phyloP scores from a whole-genome alignment of 2,113 vertebrate genomes.

The Typhlomys cinereus region DNA sequence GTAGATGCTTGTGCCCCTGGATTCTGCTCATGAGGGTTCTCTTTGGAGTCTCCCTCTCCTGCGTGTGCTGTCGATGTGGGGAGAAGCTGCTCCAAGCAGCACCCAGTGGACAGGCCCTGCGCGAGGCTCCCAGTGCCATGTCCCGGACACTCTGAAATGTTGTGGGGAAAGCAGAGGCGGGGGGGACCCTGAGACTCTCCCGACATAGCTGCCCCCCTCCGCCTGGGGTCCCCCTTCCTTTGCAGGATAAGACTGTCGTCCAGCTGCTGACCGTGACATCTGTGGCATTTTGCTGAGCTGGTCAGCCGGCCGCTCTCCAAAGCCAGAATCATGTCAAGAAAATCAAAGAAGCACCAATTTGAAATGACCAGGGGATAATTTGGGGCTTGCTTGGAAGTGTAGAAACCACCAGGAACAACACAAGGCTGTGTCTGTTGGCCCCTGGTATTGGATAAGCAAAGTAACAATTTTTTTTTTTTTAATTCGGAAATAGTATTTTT shows the following conservation, averaged over 20 bases:
- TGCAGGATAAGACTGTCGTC: background rate
- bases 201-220: fast-evolving
- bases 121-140: constrained; percentile 55
- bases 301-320: background rate
- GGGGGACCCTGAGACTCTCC: fast-evolving
- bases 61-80: constrained; percentile 72
- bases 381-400: background rate
- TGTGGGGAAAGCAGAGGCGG: background rate
- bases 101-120: background rate
- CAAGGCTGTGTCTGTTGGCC: background rate
- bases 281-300: fast-evolving
- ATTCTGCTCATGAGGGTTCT: constrained; percentile 83
- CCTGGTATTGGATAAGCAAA: background rate
- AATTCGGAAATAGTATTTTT: background rate
- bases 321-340: background rate
- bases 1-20: constrained; percentile 52
- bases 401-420: background rate
- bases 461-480: background rate
- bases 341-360: fast-evolving
- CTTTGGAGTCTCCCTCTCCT: constrained; percentile 57
- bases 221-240: fast-evolving
- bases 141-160: fast-evolving
- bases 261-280: background rate
- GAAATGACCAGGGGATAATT: fast-evolving
- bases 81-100: constrained; percentile 78